Evolutionary conservation across 2,113 vertebrate genomes (phyloP).

Genomic region (Lepus timidus): DNA sequence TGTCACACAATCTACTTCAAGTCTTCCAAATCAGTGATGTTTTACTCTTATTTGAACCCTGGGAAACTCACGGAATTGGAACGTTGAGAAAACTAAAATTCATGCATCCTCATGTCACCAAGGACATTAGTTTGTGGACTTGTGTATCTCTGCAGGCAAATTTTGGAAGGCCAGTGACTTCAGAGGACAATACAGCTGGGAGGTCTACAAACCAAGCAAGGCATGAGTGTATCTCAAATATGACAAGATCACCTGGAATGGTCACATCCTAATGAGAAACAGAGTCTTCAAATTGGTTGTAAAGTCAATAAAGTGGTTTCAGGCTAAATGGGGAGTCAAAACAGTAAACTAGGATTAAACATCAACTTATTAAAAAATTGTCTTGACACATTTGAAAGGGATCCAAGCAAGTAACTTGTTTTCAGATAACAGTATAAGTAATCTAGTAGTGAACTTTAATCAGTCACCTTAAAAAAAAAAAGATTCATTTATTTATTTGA

Average conservation of each 20-base stretch:
- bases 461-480: too few species aligned
- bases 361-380: conserved; percentile 16
- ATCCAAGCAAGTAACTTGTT: conserved; percentile 38
- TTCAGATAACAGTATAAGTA: neutral
- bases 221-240: conserved; percentile 76
- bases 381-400: conserved; percentile 9
- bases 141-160: conserved; percentile 17
- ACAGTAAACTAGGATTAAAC: conserved; percentile 69
- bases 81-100: neutral
- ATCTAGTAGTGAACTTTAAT: neutral
- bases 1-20: neutral
- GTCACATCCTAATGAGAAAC: conserved; percentile 67
- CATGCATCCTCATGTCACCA: neutral
- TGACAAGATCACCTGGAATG: conserved; percentile 71
- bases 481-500: too few species aligned
- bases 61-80: neutral
- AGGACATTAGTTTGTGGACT: neutral
- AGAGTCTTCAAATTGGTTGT: conserved; percentile 58
- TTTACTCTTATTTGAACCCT: neutral
- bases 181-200: neutral
- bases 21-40: neutral
- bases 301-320: conserved; percentile 64
- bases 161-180: conserved; percentile 55
- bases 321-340: conserved; percentile 48
- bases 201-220: conserved; percentile 61